Base-by-base conservation (phyloP, 1,140 invertebrate species). In the Caenorhabditis inopinata region DNA sequence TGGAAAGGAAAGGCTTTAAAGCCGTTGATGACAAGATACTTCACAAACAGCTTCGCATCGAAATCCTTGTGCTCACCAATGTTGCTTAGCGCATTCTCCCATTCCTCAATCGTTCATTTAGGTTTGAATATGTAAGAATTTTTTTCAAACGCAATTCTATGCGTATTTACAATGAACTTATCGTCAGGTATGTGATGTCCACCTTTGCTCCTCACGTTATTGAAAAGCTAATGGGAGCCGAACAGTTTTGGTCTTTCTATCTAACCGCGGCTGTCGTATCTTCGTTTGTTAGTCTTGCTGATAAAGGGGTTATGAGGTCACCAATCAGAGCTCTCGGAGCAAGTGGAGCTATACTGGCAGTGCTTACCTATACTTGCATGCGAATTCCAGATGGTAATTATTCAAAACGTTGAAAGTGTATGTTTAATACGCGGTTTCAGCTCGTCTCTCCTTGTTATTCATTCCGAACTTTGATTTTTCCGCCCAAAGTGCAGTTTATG, bases 121-220 rank as follows among this genome's bases (percentile, higher is more conserved):
- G 92, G 92, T 85, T 92, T 93, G 45, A 98, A 98, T 90, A 98
- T 98, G 96, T 96, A 94, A 90, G 96, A 96, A 23, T 89, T 98
- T 23, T 93, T 95, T 87, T 96, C n/a, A 25, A n/a, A 7, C 23
- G 48, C 16, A n/a, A n/a, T n/a, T n/a, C n/a, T n/a, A n/a, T n/a
- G n/a, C n/a, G n/a, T n/a, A n/a, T n/a, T n/a, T n/a, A n/a, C n/a
- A n/a, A n/a, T n/a, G n/a, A n/a, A n/a, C n/a, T n/a, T 38, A 9
- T 14, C 23, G 12, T 75, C 45, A 75, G 73, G 73, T 75, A 81
- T 23, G 80, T 81, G 0, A 23, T 81, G 25, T 81, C 49, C 12
- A 68, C 80, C 85, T 98, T 93, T 85, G 89, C 90, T 35, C 85
- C 85, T 45, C 85, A 90, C 85, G 86, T 93, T 62, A 91, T 94